A percentile compares a stretch with the other conserved stretches of the same genome.
Evolutionary conservation across 2,797 vertebrate genomes (phyloP).

Genomic region (Cossypha heuglini): DNA sequence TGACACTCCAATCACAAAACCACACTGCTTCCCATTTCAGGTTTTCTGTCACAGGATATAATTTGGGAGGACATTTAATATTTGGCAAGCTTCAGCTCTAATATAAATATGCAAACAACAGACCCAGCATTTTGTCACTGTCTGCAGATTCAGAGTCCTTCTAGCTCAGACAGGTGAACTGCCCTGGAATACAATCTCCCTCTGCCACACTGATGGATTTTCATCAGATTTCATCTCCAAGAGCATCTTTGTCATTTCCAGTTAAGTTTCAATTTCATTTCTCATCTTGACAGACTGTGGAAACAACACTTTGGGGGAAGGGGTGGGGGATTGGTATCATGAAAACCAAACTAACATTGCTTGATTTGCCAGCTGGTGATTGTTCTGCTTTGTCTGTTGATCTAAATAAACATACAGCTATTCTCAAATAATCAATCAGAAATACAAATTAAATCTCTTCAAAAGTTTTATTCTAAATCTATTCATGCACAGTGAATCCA

Average conservation of each 20-base stretch:
- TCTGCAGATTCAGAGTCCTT: not conserved
- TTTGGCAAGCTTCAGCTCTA: not conserved
- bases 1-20: not conserved
- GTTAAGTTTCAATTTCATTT: slow-evolving; percentile 44
- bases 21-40: not conserved
- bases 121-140: not conserved
- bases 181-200: slow-evolving; percentile 12
- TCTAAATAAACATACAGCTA: not conserved
- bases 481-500: not conserved
- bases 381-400: not conserved
- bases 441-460: not conserved
- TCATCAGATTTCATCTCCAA: slow-evolving; percentile 33
- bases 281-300: not conserved
- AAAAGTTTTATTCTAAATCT: not conserved
- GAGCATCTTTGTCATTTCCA: slow-evolving; percentile 21
- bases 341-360: not conserved
- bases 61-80: not conserved
- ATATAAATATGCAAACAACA: slow-evolving; percentile 17
- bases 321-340: rapidly evolving
- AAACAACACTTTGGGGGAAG: not conserved
- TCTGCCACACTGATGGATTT: slow-evolving; percentile 36
- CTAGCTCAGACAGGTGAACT: not conserved
- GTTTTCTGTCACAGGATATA: not conserved
- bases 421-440: not conserved
- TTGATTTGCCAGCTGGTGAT: not conserved